Base-by-base conservation (phyloP, 1,140 invertebrate genomes). In the Tetraneura akinire region DNA sequence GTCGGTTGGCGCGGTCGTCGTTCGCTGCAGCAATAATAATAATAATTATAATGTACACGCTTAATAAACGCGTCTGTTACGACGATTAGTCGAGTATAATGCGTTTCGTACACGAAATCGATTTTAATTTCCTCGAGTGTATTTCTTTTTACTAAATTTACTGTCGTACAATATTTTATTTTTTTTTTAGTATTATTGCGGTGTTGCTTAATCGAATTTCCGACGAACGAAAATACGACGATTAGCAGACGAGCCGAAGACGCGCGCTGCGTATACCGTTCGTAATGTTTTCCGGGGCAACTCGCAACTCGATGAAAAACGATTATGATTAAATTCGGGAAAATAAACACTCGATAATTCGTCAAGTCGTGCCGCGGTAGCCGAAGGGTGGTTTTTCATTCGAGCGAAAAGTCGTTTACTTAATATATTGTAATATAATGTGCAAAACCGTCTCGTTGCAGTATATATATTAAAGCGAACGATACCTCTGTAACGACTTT, bases 161-260 rank as follows among this genome's bases (percentile, higher is more conserved):
- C n/a, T n/a, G 32, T 37, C 32, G 32, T 37, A 37, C n/a, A n/a
- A n/a, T n/a, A n/a, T n/a, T n/a, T n/a, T n/a, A n/a, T n/a, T n/a
- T n/a, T n/a, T n/a, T n/a, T n/a, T n/a, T n/a, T n/a, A n/a, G n/a
- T n/a, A n/a, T n/a, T n/a, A n/a, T n/a, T n/a, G n/a, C n/a, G n/a
- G n/a, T 8, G 29, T 18, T 29, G 32, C 16, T 23, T 66, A 66
- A 66, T 66, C 16, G 64, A 45, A 45, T 23, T 66, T 18, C 5
- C n/a, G 37, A 18, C 32, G 37, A 66, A 42, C 60, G n/a, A n/a
- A n/a, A n/a, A n/a, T n/a, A n/a, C n/a, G 32, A 45, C 37, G 32
- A 66, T 66, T 62, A 66, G n/a, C 64, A n/a, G 64, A 66, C 64
- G 64, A 66, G n/a, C 37, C n/a, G n/a, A 66, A 66, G 64, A 66